These are phyloP conservation scores for Tribolium castaneum DNA, from an alignment of 1,140 invertebrate genomes.

Conservation along the genomic window DNA sequence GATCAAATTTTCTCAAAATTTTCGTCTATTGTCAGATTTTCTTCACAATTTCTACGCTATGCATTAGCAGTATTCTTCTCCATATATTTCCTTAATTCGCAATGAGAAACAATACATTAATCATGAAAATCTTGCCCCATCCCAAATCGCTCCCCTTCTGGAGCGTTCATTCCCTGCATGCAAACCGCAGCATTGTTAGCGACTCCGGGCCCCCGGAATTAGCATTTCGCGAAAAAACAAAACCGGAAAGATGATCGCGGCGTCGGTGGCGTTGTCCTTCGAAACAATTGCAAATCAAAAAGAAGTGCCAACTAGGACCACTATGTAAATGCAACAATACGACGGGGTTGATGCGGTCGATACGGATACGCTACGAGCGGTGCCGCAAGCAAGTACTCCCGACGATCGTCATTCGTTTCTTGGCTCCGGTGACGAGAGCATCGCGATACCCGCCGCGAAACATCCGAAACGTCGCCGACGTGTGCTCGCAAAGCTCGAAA, in stretches of 20 bases:
- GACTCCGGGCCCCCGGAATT: neutral
- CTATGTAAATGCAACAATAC: constrained; percentile 35
- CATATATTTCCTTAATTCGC: too few species aligned
- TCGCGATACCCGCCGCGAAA: constrained; percentile 14
- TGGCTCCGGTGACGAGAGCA: constrained; percentile 34
- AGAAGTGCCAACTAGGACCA: constrained; percentile 5
- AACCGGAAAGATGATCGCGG: neutral
- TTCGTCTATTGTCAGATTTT: too few species aligned
- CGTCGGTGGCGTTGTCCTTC: neutral
- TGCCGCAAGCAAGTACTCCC: constrained; percentile 38
- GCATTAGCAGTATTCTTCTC: too few species aligned
- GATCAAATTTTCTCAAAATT: too few species aligned
- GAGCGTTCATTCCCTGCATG: neutral
- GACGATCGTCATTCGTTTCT: constrained; percentile 37
- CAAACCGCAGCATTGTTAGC: neutral
- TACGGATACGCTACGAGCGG: constrained; percentile 41
- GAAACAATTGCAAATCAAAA: constrained; percentile 12
- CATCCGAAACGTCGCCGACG: constrained; percentile 8
- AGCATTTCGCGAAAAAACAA: constrained; percentile 7
- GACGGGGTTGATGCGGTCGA: constrained; percentile 41
- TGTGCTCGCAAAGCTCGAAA: neutral
- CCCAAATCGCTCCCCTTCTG: neutral
- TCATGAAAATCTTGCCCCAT: neutral
- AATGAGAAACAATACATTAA: too few species aligned
- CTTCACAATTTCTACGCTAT: too few species aligned